Percentiles rank a stretch among this genome's conserved stretches.
Conservation (phyloP, 2,888 invertebrate genomes). For the Ptychoptera albimana region DNA sequence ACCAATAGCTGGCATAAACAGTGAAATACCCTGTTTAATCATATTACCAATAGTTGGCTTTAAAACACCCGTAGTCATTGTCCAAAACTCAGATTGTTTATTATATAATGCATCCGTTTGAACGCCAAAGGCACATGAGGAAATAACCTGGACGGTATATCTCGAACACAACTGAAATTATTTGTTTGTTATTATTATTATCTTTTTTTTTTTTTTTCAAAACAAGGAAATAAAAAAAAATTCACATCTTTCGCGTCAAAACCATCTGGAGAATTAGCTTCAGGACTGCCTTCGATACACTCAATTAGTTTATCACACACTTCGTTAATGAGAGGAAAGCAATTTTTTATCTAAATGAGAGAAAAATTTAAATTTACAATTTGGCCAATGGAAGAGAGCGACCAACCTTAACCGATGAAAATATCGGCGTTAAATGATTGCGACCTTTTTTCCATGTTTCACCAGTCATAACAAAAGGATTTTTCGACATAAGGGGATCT, state of each 20-base stretch:
- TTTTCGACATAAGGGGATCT: constrained; percentile 3
- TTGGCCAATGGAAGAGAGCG: background rate
- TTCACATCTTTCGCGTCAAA: background rate
- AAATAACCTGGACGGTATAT: constrained; percentile 38
- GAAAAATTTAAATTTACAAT: background rate
- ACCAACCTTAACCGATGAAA: background rate
- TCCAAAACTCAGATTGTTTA: constrained; percentile 32
- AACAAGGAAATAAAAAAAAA: too few relatives aligned
- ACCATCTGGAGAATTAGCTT: background rate
- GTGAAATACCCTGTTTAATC: background rate
- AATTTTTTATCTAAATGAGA: background rate
- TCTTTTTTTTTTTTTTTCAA: too few relatives aligned
- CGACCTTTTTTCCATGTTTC: constrained; percentile 5
- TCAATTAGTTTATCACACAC: background rate
- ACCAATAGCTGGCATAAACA: background rate
- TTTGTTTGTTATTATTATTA: too few relatives aligned
- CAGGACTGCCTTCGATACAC: background rate
- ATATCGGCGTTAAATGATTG: background rate
- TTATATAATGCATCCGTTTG: constrained; percentile 33
- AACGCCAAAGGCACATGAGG: constrained; percentile 35
- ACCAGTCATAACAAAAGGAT: constrained; percentile 6
- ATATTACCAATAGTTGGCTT: background rate
- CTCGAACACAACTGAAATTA: constrained; percentile 21
- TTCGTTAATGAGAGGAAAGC: background rate
- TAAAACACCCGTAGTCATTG: constrained; percentile 24